These are phyloP conservation scores for Mallotus villosus DNA, from an alignment of 2,797 vertebrate species.

Conservation along the genomic window DNA sequence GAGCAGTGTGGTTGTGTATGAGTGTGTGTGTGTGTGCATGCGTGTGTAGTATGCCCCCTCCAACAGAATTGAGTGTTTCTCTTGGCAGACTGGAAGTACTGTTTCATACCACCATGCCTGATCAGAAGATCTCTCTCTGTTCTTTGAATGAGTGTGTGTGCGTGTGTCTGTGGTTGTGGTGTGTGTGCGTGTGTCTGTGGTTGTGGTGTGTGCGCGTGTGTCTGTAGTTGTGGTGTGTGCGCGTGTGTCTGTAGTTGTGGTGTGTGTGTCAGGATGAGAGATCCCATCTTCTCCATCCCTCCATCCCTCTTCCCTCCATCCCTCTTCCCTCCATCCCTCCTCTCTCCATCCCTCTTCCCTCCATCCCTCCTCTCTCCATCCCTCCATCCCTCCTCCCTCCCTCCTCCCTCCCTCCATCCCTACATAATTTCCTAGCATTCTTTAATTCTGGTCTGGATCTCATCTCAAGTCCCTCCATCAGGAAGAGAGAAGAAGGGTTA, in stretches of 20 bases:
- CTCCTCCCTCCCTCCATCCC: not conserved
- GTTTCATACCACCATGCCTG: slow-evolving; percentile 48
- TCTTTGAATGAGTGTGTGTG: not conserved
- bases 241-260: not conserved
- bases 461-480: slow-evolving; percentile 65
- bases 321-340: no score
- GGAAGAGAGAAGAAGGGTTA: slow-evolving; percentile 54
- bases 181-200: slow-evolving; percentile 1
- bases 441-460: slow-evolving; percentile 76
- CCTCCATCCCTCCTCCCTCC: not conserved
- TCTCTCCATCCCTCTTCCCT: no score
- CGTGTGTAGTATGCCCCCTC: slow-evolving; percentile 46
- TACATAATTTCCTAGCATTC: slow-evolving; percentile 63
- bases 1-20: slow-evolving; percentile 57
- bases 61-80: slow-evolving; percentile 69
- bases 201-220: slow-evolving; percentile 6
- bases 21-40: slow-evolving; percentile 51
- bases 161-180: slow-evolving; percentile 4
- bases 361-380: slow-evolving; percentile 24
- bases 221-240: slow-evolving; percentile 3
- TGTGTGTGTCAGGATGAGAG: slow-evolving; percentile 40
- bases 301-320: not conserved
- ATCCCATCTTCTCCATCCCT: slow-evolving; percentile 43
- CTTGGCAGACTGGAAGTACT: slow-evolving; percentile 66
- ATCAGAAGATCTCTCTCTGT: slow-evolving; percentile 8